Base-by-base conservation (phyloP, 2,888 invertebrate genomes). In the Morinoia aosen region DNA sequence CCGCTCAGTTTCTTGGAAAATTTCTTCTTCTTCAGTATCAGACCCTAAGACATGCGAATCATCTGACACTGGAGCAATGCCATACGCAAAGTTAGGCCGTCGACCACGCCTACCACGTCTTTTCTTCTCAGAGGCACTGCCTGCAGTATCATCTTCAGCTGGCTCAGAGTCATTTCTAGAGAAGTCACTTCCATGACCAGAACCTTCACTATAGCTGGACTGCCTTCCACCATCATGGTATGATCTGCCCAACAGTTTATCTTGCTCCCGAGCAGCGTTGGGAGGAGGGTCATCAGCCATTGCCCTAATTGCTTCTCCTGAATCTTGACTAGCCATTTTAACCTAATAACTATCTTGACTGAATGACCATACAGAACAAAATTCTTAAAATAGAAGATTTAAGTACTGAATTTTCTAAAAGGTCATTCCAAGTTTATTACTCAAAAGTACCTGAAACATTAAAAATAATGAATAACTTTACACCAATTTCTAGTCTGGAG, bases 21-120 rank as follows among this genome's bases (percentile, higher is more conserved):
- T 93, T 57, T 93, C 93, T 14, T 93, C 93, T 93, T 93, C 93
- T 48, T 93, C 93, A 10, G 93, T 93, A 11, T 93, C 96, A n/a
- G 88, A 76, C 33, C 93, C 57, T 3, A 91, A 76, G 25, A 88
- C 12, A 56, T 64, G 95, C 4, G 56, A 61, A 33, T 94, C 93
- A 25, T 95, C 96, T 25, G 64, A 95, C 16, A 58, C 91, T 11
- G 76, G 88, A 40, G 95, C 94, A 39, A 91, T 91, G 16, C 19
- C 88, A 14, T 57, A 88, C 25, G 95, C 95, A 95, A 95, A 64
- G 58, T 58, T 88, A 14, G 57, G 90, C 39, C 91, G 64, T 88
- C 95, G 88, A 11, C 88, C 95, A 7, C 58, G 95, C 90, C 88
- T 88, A 40, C 95, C 95, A 58, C 61, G 57, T n/a, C 76, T 39